phyloP scores from a whole-genome alignment of 2,797 vertebrate genomes.

The Sylvia borin region DNA sequence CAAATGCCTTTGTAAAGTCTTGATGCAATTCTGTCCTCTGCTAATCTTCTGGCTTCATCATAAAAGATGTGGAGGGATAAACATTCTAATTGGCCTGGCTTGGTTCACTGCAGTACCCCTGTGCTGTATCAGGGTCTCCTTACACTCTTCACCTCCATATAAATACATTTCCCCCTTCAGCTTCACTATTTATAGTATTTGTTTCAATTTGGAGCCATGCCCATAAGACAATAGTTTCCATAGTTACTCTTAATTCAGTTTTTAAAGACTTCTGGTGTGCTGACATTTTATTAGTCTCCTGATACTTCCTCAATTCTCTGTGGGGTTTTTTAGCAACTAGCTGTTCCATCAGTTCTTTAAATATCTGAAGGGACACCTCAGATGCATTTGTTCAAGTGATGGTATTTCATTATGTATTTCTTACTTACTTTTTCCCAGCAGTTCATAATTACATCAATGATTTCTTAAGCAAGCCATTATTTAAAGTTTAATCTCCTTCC shows the following conservation, averaged over 20 bases:
- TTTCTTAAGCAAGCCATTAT: constrained; percentile 36
- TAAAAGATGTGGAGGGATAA: not conserved
- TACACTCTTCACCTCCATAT: not conserved
- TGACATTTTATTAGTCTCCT: constrained; percentile 12
- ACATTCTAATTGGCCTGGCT: not conserved
- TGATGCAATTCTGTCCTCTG: not conserved
- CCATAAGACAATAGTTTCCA: constrained; percentile 26
- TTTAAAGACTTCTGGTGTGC: constrained; percentile 7
- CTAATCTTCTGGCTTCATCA: not conserved
- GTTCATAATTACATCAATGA: constrained; percentile 23
- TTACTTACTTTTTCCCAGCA: constrained; percentile 11
- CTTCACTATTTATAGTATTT: not conserved
- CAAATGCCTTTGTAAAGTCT: not conserved
- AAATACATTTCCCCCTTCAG: not conserved
- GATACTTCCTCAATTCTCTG: constrained; percentile 21
- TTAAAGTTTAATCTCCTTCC: constrained; percentile 32
- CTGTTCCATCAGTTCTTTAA: constrained; percentile 17
- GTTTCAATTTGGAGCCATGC: not conserved
- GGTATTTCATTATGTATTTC: constrained; percentile 26
- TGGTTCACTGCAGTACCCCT: not conserved
- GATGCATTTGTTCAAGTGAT: constrained; percentile 7
- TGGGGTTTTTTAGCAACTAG: not conserved
- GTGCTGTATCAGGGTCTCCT: not conserved
- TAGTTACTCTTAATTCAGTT: constrained; percentile 33
- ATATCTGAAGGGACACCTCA: constrained; percentile 8